Evolutionary conservation across 2,113 vertebrate genomes (phyloP).

Genomic region (Chitala chitala): DNA sequence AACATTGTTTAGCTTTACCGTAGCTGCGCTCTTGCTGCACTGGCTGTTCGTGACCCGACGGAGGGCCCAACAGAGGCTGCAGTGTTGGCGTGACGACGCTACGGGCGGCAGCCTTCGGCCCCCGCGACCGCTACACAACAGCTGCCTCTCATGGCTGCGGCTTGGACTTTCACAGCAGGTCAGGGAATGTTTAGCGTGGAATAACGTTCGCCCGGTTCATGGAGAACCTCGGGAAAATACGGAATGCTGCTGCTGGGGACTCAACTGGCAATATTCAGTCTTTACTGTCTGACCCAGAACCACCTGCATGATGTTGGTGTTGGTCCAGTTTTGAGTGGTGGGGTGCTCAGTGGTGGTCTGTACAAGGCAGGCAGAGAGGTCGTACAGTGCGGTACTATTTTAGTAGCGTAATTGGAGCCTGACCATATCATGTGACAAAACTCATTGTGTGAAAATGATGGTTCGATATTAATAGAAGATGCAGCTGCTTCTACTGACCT

Average conservation of each 20-base stretch:
- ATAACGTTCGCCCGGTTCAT: neutral
- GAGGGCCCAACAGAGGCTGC: conserved; percentile 30
- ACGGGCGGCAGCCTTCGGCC: conserved; percentile 10
- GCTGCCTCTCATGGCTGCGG: conserved; percentile 24
- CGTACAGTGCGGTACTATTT: conserved; percentile 3
- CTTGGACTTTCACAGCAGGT: conserved; percentile 15
- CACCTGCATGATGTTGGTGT: neutral
- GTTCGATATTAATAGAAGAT: neutral
- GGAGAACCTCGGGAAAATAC: neutral
- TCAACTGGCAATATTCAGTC: neutral
- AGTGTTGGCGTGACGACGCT: conserved; percentile 27
- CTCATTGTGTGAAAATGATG: conserved; percentile 13
- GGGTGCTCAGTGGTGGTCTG: too few relatives aligned
- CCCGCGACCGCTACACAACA: conserved; percentile 27
- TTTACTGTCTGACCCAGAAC: neutral
- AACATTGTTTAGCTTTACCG: conserved; percentile 28
- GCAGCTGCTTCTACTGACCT: neutral
- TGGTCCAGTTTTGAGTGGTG: neutral
- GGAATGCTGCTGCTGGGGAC: too few relatives aligned
- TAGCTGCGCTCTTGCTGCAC: conserved; percentile 14
- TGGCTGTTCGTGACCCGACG: conserved; percentile 27
- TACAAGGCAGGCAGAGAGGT: too few relatives aligned
- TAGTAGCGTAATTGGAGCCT: neutral
- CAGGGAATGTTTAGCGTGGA: neutral
- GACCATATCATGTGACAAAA: conserved; percentile 6